These are phyloP conservation scores for Hirtodrosophila duncani DNA, from an alignment of 2,888 invertebrate species.

Conservation along the genomic window DNA sequence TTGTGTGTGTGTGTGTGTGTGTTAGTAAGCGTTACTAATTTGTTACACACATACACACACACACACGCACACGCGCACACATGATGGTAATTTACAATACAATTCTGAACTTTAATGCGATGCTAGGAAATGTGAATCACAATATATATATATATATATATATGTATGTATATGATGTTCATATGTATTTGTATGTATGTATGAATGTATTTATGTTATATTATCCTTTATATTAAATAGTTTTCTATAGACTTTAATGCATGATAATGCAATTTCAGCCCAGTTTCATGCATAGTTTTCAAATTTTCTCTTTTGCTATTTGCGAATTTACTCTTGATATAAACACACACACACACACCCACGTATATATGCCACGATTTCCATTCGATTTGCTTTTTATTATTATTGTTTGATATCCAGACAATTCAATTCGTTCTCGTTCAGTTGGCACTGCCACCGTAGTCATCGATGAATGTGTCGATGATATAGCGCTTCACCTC, in stretches of 20 bases:
- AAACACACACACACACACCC: slow-evolving; percentile 17
- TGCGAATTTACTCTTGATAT: slow-evolving; percentile 1
- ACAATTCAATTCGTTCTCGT: slow-evolving; percentile 68
- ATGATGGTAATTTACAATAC: slow-evolving; percentile 47
- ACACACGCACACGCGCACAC: not conserved
- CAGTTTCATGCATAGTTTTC: slow-evolving; percentile 11
- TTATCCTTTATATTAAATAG: no score
- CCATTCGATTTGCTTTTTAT: slow-evolving; percentile 14
- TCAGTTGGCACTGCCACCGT: no score
- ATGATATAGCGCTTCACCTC: slow-evolving; percentile 78
- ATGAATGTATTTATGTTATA: slow-evolving; percentile 5
- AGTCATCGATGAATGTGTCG: slow-evolving; percentile 78
- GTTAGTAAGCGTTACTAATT: no score
- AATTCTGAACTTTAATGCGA: slow-evolving; percentile 48
- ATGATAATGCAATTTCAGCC: slow-evolving; percentile 10
- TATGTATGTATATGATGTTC: slow-evolving; percentile 13
- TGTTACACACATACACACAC: slow-evolving; percentile 10
- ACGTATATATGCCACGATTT: slow-evolving; percentile 30
- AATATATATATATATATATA: slow-evolving; percentile 25
- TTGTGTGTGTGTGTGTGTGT: not conserved
- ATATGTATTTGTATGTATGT: slow-evolving; percentile 23
- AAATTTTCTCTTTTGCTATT: slow-evolving; percentile 23
- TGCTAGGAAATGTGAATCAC: slow-evolving; percentile 67
- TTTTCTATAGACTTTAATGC: slow-evolving; percentile 19
- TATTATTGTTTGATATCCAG: slow-evolving; percentile 11